These are phyloP conservation scores for Thecocarcelia acutangulata DNA, from an alignment of 2,888 invertebrate species.

Conservation along the genomic window DNA sequence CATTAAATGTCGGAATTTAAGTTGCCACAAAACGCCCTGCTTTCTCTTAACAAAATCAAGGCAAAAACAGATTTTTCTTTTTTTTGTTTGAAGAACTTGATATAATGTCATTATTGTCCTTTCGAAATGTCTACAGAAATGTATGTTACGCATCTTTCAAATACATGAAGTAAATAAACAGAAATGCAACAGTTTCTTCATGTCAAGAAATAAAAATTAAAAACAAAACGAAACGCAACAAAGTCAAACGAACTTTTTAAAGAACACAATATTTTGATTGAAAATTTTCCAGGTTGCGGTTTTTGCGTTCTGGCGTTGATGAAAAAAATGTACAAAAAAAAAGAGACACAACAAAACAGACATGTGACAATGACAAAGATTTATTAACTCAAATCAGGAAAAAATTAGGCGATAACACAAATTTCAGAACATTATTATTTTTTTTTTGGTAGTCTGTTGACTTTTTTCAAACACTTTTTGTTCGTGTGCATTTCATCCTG, in stretches of 20 bases:
- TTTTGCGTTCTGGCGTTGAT: background rate
- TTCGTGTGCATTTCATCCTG: slow-evolving; percentile 1
- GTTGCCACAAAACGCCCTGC: background rate
- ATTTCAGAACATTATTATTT: slow-evolving; percentile 76
- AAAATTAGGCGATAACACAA: slow-evolving; percentile 78
- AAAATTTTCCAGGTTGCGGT: slow-evolving; percentile 32
- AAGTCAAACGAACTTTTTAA: background rate
- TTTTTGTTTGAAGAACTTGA: slow-evolving; percentile 43
- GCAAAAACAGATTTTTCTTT: background rate
- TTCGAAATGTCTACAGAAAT: slow-evolving; percentile 63
- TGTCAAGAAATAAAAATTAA: background rate
- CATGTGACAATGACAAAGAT: slow-evolving; percentile 79
- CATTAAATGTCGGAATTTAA: background rate
- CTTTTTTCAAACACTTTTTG: slow-evolving; percentile 1
- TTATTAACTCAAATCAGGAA: slow-evolving; percentile 77
- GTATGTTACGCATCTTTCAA: slow-evolving; percentile 68
- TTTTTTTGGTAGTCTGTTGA: slow-evolving; percentile 1
- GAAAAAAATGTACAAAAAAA: slow-evolving; percentile 25
- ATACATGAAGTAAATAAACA: slow-evolving; percentile 66
- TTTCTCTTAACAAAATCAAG: slow-evolving; percentile 21
- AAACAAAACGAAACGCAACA: background rate
- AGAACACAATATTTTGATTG: slow-evolving; percentile 40
- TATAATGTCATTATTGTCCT: slow-evolving; percentile 68
- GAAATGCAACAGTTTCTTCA: slow-evolving; percentile 60
- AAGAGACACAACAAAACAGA: slow-evolving; percentile 66